These are phyloP conservation scores for Loriculus beryllinus DNA, from an alignment of 2,797 vertebrate genomes.

Conservation along the genomic window DNA sequence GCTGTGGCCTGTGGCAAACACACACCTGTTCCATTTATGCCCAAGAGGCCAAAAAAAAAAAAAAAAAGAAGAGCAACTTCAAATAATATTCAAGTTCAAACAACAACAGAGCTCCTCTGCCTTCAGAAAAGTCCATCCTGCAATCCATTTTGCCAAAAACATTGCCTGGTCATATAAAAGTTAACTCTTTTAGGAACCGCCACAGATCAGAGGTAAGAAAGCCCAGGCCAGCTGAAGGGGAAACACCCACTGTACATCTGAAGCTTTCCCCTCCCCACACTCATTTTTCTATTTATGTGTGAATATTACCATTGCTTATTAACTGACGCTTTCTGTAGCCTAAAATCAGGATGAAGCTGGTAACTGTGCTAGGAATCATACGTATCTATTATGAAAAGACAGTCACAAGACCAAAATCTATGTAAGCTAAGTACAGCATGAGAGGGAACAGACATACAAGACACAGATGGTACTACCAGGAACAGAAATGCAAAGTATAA, in stretches of 20 bases:
- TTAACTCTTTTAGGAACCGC: background rate
- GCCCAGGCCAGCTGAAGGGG: background rate
- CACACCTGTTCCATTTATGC: constrained; percentile 86
- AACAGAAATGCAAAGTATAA: background rate
- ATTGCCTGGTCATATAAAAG: background rate
- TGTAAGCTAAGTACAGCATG: background rate
- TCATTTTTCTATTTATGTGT: background rate
- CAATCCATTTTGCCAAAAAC: background rate
- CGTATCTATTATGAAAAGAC: background rate
- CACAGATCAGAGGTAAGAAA: background rate
- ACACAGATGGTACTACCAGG: background rate
- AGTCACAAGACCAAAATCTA: background rate
- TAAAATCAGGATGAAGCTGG: background rate
- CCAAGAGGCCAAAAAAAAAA: constrained; percentile 80
- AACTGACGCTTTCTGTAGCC: background rate
- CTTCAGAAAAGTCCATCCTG: constrained; percentile 30
- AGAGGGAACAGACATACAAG: background rate
- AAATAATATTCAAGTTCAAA: constrained; percentile 77
- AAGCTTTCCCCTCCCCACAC: fast-evolving
- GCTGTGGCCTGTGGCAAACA: constrained; percentile 80
- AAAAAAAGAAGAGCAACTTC: constrained; percentile 71
- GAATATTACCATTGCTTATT: background rate
- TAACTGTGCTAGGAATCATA: background rate
- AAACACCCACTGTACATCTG: background rate
- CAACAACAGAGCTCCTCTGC: constrained; percentile 45